phyloP scores from a whole-genome alignment of 2,113 vertebrate genomes.

The Lates calcarifer region DNA sequence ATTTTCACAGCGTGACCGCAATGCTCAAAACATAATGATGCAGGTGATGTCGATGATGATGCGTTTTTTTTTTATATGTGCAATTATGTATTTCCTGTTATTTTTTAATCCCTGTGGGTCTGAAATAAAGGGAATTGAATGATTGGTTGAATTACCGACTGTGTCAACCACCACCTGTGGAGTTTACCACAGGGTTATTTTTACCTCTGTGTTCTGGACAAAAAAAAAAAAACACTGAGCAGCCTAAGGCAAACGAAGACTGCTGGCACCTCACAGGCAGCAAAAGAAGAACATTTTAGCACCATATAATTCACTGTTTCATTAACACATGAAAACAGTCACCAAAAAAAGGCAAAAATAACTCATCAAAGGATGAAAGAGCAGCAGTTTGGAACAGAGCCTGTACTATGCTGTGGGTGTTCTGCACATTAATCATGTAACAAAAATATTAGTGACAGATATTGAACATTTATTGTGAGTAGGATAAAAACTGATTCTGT shows the following conservation, averaged over 20 bases:
- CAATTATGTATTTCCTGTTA: background rate
- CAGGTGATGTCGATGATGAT: background rate
- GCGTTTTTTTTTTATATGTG: background rate
- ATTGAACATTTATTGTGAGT: background rate
- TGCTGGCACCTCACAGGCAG: constrained; percentile 7
- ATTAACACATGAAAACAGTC: constrained; percentile 19
- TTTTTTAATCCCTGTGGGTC: background rate
- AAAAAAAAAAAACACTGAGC: background rate
- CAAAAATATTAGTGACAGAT: background rate
- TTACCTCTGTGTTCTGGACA: background rate
- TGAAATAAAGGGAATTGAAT: background rate
- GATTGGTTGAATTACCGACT: background rate
- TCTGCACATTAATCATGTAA: background rate
- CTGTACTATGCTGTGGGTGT: background rate
- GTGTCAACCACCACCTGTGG: background rate
- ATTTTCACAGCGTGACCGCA: background rate
- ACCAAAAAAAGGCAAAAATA: constrained; percentile 31
- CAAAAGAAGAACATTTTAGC: constrained; percentile 10
- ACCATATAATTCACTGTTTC: constrained; percentile 1
- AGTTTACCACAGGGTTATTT: constrained; percentile 12
- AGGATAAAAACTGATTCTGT: background rate
- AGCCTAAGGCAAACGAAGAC: constrained; percentile 2
- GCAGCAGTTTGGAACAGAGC: background rate
- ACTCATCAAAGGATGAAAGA: constrained; percentile 18
- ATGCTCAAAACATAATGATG: background rate